These are phyloP conservation scores for Isoperla grammatica DNA, from an alignment of 2,888 invertebrate genomes.

Conservation along the genomic window DNA sequence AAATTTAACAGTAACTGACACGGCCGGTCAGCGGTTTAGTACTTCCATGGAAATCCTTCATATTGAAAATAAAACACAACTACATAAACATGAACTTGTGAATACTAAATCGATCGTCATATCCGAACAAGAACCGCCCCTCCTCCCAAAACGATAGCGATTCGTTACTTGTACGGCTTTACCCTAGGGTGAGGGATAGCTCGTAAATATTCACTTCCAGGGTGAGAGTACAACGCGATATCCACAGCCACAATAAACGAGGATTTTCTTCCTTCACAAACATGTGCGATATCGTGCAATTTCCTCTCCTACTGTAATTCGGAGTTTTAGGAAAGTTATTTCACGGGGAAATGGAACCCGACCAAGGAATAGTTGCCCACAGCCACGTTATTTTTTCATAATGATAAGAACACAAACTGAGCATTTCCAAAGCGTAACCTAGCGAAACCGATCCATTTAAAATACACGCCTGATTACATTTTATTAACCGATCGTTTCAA, in stretches of 20 bases:
- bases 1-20: no score
- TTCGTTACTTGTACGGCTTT: conserved; percentile 1
- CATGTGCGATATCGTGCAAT: conserved; percentile 15
- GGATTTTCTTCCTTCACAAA: neutral
- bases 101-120: conserved; percentile 11
- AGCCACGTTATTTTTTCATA: conserved; percentile 12
- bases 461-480: conserved; percentile 17
- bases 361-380: neutral
- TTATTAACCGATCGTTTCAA: conserved; percentile 12
- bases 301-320: conserved; percentile 3
- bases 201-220: conserved; percentile 13
- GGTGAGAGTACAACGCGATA: no score
- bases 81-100: conserved; percentile 17
- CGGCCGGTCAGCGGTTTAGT: no score
- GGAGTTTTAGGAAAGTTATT: neutral
- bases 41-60: no score
- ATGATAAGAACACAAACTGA: conserved; percentile 9
- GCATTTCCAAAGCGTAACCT: no score
- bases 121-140: neutral
- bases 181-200: neutral
- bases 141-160: conserved; percentile 8
- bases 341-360: conserved; percentile 1
- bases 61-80: conserved; percentile 11
- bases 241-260: no score
- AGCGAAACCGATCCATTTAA: neutral